Evolutionary conservation across 1,140 invertebrate genomes (phyloP).

Genomic region (Drosophila setifemur): DNA sequence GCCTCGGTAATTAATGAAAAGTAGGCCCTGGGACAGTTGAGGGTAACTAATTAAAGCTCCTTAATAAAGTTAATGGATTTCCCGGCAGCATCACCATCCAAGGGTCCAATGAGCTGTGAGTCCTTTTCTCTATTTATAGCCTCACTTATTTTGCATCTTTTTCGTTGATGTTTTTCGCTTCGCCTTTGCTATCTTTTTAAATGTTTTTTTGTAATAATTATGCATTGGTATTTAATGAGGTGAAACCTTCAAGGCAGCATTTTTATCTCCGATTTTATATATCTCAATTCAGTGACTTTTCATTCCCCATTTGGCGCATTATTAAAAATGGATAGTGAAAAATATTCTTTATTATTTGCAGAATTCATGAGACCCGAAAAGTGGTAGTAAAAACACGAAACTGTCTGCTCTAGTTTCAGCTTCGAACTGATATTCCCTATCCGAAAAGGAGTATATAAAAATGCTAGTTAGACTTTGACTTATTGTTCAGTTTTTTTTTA

Average conservation of each 20-base stretch:
- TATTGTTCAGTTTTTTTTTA: conserved; percentile 15
- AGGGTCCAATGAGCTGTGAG: conserved; percentile 54
- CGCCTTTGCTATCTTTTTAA: not conserved
- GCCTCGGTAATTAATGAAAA: conserved; percentile 72
- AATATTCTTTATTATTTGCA: conserved; percentile 40
- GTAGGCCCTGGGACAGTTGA: conserved; percentile 48
- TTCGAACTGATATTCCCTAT: conserved; percentile 13
- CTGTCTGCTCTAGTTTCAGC: conserved; percentile 48
- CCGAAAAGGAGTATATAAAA: not conserved
- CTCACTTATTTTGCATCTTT: conserved; percentile 19
- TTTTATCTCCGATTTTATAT: too few species aligned
- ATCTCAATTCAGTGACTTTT: too few species aligned
- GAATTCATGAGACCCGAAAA: conserved; percentile 37
- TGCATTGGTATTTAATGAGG: conserved; percentile 21
- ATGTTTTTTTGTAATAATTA: conserved; percentile 18
- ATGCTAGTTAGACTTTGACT: not conserved
- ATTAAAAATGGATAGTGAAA: conserved; percentile 48
- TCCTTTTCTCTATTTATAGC: conserved; percentile 46
- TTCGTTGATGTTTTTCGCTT: conserved; percentile 11
- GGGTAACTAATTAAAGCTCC: conserved; percentile 71
- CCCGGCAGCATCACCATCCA: not conserved
- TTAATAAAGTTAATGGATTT: conserved; percentile 77
- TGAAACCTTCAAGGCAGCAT: conserved; percentile 16
- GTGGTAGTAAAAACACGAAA: conserved; percentile 11
- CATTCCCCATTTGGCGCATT: not conserved